Evolutionary conservation across 92 coral and sea anemone genomes (phyloP).

Genomic region (Phymanthus crucifer): DNA sequence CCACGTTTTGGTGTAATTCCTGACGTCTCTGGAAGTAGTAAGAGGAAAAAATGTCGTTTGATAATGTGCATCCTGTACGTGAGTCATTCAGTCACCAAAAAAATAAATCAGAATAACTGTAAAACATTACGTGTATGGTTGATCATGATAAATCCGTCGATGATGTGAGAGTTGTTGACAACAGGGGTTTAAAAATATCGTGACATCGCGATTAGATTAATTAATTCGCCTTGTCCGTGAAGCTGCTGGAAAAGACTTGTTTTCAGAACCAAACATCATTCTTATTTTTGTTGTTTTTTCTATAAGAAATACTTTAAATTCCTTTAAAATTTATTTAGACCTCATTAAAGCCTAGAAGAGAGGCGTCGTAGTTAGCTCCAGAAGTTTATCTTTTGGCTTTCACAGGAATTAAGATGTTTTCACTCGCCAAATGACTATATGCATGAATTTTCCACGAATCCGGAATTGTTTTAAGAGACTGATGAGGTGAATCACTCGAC

Average conservation of each 20-base stretch:
- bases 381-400: not conserved
- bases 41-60: not conserved
- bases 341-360: not conserved
- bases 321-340: not conserved
- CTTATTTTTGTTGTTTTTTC: no score
- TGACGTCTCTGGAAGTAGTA: not conserved
- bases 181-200: not conserved
- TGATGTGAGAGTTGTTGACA: slow-evolving; percentile 4
- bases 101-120: not conserved
- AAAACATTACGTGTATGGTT: not conserved
- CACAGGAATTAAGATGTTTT: not conserved
- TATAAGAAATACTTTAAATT: not conserved
- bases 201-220: not conserved
- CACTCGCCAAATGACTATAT: not conserved
- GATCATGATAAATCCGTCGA: not conserved
- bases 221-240: not conserved
- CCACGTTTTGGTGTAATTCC: not conserved
- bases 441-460: not conserved
- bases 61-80: not conserved
- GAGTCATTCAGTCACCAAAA: not conserved
- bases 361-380: not conserved
- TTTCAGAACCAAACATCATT: no score
- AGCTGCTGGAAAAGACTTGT: no score
- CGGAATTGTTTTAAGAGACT: not conserved
- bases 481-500: slow-evolving; percentile 1